These are phyloP conservation scores for Cephus pygmeus DNA, from an alignment of 2,888 invertebrate genomes.

Conservation along the genomic window DNA sequence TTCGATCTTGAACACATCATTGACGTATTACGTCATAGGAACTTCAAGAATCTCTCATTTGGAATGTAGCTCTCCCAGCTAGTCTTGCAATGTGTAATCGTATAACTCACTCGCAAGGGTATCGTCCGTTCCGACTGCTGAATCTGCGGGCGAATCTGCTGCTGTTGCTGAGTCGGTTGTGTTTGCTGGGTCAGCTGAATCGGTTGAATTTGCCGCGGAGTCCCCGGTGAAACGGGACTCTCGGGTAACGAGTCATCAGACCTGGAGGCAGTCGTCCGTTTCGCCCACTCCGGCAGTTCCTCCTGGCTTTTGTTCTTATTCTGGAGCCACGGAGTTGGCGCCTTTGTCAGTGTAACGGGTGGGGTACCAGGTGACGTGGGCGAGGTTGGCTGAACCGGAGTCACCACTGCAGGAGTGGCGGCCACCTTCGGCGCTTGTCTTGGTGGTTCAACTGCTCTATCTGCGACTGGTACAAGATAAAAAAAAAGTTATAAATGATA, in stretches of 20 bases:
- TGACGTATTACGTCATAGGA: background rate
- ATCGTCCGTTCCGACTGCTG: slow-evolving; percentile 47
- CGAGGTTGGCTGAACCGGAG: slow-evolving; percentile 41
- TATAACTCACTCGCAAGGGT: slow-evolving; percentile 48
- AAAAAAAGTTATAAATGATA: background rate
- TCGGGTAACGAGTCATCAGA: slow-evolving; percentile 43
- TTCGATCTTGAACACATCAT: slow-evolving; percentile 49
- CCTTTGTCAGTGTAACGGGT: slow-evolving; percentile 69
- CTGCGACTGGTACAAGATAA: no score
- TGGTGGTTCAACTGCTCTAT: slow-evolving; percentile 35
- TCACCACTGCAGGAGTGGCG: slow-evolving; percentile 17
- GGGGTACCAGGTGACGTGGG: slow-evolving; percentile 57
- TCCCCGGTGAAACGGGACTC: slow-evolving; percentile 67
- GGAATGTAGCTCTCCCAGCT: background rate
- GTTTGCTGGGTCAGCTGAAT: slow-evolving; percentile 35
- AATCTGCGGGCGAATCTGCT: slow-evolving; percentile 35
- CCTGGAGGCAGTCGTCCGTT: slow-evolving; percentile 47
- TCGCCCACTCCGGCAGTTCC: slow-evolving; percentile 69
- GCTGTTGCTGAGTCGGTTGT: slow-evolving; percentile 36
- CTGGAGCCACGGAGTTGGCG: slow-evolving; percentile 73
- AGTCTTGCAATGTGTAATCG: background rate
- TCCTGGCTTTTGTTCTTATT: slow-evolving; percentile 61
- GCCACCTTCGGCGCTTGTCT: slow-evolving; percentile 48
- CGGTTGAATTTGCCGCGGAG: slow-evolving; percentile 51
- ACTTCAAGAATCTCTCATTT: background rate